These are phyloP conservation scores for Danio kyathit DNA, from an alignment of 2,797 vertebrate species.

Conservation along the genomic window DNA sequence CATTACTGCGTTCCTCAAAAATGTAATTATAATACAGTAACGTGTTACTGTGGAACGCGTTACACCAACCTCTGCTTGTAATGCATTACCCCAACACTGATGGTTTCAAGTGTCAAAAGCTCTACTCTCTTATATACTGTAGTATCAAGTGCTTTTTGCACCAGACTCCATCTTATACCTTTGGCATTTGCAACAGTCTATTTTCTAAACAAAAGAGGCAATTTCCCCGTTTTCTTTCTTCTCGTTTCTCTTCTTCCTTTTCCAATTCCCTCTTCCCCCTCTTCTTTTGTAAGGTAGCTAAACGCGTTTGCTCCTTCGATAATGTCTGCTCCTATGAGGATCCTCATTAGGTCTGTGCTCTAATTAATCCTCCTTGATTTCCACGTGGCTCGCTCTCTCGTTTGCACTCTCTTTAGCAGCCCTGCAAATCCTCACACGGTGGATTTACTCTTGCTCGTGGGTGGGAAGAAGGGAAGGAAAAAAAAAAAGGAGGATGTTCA, in stretches of 20 bases:
- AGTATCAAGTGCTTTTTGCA: not conserved
- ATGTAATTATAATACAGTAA: no score
- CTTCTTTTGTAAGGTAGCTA: conserved; percentile 43
- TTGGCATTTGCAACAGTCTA: not conserved
- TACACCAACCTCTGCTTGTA: no score
- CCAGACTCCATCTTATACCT: not conserved
- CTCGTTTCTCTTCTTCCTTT: not conserved
- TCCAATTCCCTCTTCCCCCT: not conserved
- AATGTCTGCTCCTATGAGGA: conserved; percentile 70
- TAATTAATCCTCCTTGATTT: conserved; percentile 77
- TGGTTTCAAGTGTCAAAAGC: no score
- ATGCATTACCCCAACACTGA: no score
- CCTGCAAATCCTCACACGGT: conserved; percentile 72
- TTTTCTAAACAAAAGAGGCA: not conserved
- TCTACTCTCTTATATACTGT: no score
- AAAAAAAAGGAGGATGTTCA: conserved; percentile 42
- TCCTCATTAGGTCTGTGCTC: conserved; percentile 78
- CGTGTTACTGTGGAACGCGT: no score
- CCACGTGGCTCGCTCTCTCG: conserved; percentile 58
- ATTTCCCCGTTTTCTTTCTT: not conserved
- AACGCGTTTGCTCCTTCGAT: conserved; percentile 44
- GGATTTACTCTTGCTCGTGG: conserved; percentile 76
- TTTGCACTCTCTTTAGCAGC: conserved; percentile 59
- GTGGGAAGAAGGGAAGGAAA: conserved; percentile 64
- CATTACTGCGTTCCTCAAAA: no score